phyloP scores from a whole-genome alignment of 2,113 vertebrate species.

The Eptesicus fuscus region DNA sequence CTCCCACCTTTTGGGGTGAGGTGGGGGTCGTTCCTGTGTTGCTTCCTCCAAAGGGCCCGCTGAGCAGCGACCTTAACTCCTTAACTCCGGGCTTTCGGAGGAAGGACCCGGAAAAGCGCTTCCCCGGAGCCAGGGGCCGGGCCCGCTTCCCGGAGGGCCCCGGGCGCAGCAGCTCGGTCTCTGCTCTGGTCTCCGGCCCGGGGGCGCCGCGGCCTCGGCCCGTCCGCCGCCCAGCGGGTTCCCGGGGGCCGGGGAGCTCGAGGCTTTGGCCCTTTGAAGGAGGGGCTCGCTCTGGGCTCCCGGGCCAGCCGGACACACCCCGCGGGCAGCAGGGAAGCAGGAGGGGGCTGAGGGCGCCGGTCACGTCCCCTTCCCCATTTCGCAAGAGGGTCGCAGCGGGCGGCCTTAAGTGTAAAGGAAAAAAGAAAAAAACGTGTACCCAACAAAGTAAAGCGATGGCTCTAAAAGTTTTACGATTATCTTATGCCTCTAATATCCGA shows the following conservation, averaged over 20 bases:
- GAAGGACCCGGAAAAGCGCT: neutral
- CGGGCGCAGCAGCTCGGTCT: neutral
- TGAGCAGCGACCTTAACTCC: neutral
- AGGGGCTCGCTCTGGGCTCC: neutral
- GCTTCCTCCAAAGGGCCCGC: neutral
- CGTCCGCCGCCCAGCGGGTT: neutral
- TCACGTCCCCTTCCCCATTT: neutral
- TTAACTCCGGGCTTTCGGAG: neutral
- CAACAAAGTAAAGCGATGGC: neutral
- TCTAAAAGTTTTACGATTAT: neutral
- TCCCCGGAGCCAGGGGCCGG: neutral
- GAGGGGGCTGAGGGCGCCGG: too few relatives aligned
- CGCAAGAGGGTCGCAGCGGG: neutral
- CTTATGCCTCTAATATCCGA: neutral
- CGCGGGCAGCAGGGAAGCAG: neutral
- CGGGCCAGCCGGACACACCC: neutral
- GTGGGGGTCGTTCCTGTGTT: rapidly evolving
- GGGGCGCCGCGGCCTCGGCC: neutral
- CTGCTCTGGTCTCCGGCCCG: neutral
- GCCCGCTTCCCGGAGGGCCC: neutral
- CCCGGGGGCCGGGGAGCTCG: neutral
- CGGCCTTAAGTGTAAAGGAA: neutral
- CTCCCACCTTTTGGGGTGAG: neutral
- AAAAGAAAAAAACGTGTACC: neutral
- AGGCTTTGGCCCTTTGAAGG: too few relatives aligned